Percentiles rank a stretch among this genome's conserved stretches.
Conservation (phyloP, 2,113 vertebrate genomes). For the Carettochelys insculpta region DNA sequence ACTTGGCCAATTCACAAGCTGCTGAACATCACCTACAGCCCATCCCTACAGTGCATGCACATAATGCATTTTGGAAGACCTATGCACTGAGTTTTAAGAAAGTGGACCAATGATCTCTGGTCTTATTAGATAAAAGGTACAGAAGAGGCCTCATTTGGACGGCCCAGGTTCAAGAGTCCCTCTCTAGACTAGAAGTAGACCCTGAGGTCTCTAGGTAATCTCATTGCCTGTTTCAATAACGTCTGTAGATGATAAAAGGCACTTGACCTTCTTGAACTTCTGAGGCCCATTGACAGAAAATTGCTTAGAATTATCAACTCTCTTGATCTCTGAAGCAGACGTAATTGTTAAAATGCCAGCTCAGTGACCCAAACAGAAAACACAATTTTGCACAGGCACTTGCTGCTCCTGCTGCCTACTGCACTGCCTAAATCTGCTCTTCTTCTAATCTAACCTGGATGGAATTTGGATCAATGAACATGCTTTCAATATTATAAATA, state of each 20-base stretch:
- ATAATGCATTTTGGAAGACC: not conserved
- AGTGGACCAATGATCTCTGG: not conserved
- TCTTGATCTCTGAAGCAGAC: constrained; percentile 64
- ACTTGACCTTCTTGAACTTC: constrained; percentile 39
- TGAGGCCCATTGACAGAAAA: constrained; percentile 21
- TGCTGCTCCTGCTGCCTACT: not conserved
- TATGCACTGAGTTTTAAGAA: not conserved
- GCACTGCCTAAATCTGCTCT: constrained; percentile 1
- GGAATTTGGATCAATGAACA: not conserved
- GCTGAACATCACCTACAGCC: too few species aligned
- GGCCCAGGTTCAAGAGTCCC: rapidly evolving
- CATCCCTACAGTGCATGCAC: not conserved
- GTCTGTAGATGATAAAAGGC: not conserved
- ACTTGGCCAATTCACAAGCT: not conserved
- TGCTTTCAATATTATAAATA: not conserved
- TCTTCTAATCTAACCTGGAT: not conserved
- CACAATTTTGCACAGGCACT: constrained; percentile 37
- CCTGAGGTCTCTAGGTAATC: rapidly evolving
- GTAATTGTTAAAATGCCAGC: constrained; percentile 48
- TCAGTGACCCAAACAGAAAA: constrained; percentile 61
- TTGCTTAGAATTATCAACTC: constrained; percentile 39
- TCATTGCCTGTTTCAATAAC: not conserved
- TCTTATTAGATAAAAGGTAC: not conserved
- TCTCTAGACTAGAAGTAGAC: not conserved
- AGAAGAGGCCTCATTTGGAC: not conserved